A percentile compares a stretch with the other conserved stretches of the same genome.
Conservation (phyloP, 2,888 invertebrate species). For the Synergus umbraculus region DNA sequence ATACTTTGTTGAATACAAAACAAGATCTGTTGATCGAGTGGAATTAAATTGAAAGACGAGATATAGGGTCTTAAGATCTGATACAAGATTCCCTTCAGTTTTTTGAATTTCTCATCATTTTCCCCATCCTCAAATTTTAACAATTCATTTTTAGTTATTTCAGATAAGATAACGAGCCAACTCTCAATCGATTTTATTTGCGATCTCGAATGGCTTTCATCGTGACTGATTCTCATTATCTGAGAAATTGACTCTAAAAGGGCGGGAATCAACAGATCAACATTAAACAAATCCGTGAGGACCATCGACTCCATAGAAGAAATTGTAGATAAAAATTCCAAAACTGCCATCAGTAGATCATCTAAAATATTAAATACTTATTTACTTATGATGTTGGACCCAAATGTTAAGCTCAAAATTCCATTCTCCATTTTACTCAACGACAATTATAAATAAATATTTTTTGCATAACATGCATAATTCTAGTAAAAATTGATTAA, state of each 20-base stretch:
- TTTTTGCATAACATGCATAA: too few species aligned
- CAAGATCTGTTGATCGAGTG: slow-evolving; percentile 61
- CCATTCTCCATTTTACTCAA: too few species aligned
- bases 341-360: slow-evolving; percentile 64
- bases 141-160: slow-evolving; percentile 55
- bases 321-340: slow-evolving; percentile 65
- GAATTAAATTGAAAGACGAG: slow-evolving; percentile 59
- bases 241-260: slow-evolving; percentile 65
- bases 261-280: slow-evolving; percentile 59
- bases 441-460: too few species aligned
- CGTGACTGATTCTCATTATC: slow-evolving; percentile 56
- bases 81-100: slow-evolving; percentile 56
- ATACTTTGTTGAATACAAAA: slow-evolving; percentile 66
- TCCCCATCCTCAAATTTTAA: slow-evolving; percentile 47
- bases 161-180: slow-evolving; percentile 64
- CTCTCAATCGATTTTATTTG: slow-evolving; percentile 61
- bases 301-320: slow-evolving; percentile 56
- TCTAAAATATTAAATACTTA: slow-evolving; percentile 55
- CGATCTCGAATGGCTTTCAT: slow-evolving; percentile 47
- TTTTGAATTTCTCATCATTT: slow-evolving; percentile 53
- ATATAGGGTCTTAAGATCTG: slow-evolving; percentile 64
- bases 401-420: too few species aligned
- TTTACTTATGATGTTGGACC: not conserved
- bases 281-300: slow-evolving; percentile 59
- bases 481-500: too few species aligned